These are phyloP conservation scores for Ruditapes philippinarum DNA, from an alignment of 1,140 invertebrate genomes.

Conservation along the genomic window DNA sequence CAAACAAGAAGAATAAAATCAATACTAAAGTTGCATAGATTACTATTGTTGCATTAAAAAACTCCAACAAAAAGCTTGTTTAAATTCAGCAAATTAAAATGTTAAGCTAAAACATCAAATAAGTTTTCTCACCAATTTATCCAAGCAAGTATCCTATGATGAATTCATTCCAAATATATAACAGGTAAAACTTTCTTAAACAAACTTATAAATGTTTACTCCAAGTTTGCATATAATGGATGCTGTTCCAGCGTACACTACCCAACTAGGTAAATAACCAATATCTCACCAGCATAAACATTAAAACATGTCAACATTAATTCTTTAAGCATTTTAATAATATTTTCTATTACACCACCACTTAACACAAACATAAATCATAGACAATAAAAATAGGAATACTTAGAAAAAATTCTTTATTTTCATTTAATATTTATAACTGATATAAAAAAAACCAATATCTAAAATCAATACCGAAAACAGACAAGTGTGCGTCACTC, in stretches of 20 bases:
- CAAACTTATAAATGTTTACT: slow-evolving; percentile 8
- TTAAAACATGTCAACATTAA: no score
- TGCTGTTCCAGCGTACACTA: neutral
- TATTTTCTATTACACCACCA: no score
- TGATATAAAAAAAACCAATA: no score
- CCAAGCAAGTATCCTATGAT: neutral
- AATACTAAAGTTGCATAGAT: slow-evolving; percentile 38
- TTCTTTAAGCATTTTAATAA: no score
- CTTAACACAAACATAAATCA: no score
- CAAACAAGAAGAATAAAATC: slow-evolving; percentile 38
- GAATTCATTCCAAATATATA: neutral
- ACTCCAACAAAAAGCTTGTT: no score
- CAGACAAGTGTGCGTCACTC: neutral
- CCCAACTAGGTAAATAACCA: neutral
- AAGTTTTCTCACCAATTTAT: slow-evolving; percentile 1
- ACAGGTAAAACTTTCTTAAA: slow-evolving; percentile 25
- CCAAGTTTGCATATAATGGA: neutral
- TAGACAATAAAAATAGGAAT: no score
- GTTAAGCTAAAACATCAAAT: neutral
- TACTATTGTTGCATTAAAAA: neutral
- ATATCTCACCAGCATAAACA: neutral
- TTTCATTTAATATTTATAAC: no score
- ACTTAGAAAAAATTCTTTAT: no score
- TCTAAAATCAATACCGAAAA: slow-evolving; percentile 37
- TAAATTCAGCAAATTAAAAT: no score